Evolutionary conservation across 1,140 invertebrate species (phyloP), one percentile per base, ranked within the genome.

Genomic region (Sweltsa coloradensis): DNA sequence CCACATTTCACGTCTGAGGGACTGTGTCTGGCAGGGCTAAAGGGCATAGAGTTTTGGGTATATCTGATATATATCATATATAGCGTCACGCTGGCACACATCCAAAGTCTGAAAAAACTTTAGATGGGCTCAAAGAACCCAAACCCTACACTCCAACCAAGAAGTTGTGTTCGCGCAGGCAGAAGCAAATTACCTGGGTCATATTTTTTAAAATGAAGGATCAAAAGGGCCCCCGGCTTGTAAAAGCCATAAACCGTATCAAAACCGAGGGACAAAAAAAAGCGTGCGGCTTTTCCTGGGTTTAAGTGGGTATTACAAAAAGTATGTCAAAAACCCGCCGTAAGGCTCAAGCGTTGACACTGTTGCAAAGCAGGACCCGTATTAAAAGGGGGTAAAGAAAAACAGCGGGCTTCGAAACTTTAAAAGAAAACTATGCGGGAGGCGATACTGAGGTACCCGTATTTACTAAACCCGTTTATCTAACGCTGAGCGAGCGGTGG

Each of bases 61-160:
- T 70, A 69, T 40, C 34, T 67, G 14, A 67, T 70, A 41, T 64
- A 70, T n/a, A n/a, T n/a, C n/a, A n/a, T n/a, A n/a, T n/a, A n/a
- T n/a, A n/a, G n/a, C n/a, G n/a, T n/a, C n/a, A 58, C 56, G n/a
- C 45, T 69, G 25, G 51, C 61, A 56, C 58, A 63, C 44, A 40
- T 50, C 5, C 7, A 45, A 39, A 57, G 58, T 16, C 41, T 65
- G 27, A 45, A 39, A 34, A 47, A 56, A 47, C 58, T 71, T 67
- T 70, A 27, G 34, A 59, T 9, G 49, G 53, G 47, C 39, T 72
- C 11, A 52, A 55, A 39, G 26, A 60, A 46, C 34, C 57, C 47
- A 46, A 46, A 13, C 14, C 39, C 5, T 22, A 46, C 19, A 9
- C 24, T 41, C 13, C 24, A 41, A n/a, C n/a, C n/a, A n/a, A n/a